Evolutionary conservation across 1,140 invertebrate species (phyloP).

Genomic region (Leptopilina boulardi): DNA sequence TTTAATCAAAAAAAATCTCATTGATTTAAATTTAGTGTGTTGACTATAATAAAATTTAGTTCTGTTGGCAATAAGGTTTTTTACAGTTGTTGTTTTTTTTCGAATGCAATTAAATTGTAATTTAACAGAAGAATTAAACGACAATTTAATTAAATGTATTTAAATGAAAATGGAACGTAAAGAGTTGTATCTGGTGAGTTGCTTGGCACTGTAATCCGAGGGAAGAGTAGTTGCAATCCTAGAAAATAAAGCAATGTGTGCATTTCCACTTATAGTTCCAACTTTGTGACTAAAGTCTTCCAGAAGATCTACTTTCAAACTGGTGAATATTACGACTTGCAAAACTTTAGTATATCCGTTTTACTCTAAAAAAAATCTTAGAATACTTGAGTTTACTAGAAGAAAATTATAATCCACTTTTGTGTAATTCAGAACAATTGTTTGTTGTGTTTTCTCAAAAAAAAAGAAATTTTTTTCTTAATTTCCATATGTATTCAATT

Average conservation of each 20-base stretch:
- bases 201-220: slow-evolving; percentile 8
- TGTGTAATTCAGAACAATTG: not conserved
- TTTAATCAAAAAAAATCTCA: too few relatives aligned
- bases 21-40: too few relatives aligned
- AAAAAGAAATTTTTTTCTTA: too few relatives aligned
- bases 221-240: slow-evolving; percentile 24
- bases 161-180: slow-evolving; percentile 18
- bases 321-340: not conserved
- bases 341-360: slow-evolving; percentile 8
- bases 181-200: slow-evolving; percentile 8
- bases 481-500: too few relatives aligned
- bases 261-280: slow-evolving; percentile 1
- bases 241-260: slow-evolving; percentile 4
- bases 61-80: not conserved
- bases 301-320: slow-evolving; percentile 12
- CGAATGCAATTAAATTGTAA: not conserved
- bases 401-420: not conserved
- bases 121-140: not conserved
- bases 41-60: not conserved
- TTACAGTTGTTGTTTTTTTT: not conserved
- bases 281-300: slow-evolving; percentile 29
- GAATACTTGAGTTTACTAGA: not conserved
- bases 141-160: slow-evolving; percentile 29
- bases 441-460: too few relatives aligned
- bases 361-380: slow-evolving; percentile 28